Evolutionary conservation across 2,113 vertebrate genomes (phyloP), one percentile per base, ranked within the genome.

Genomic region (Tetrao urogallus): DNA sequence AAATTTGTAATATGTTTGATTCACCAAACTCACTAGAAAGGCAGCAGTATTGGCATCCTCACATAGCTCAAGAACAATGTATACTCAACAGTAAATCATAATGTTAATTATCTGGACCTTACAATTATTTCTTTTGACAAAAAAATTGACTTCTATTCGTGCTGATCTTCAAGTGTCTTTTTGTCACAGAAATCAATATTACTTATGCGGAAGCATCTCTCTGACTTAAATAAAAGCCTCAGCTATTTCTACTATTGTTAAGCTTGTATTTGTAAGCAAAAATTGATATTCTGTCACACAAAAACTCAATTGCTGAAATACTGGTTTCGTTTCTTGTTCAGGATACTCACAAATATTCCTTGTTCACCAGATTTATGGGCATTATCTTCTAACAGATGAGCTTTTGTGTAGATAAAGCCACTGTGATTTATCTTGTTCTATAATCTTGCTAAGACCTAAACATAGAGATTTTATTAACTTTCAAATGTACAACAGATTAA

Each of bases 401-500:
- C 24, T 75, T 86, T 2, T 1, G 17, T 88, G 57, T 10, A 19
- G 30, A 57, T 78, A 86, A 74, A 77, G 21, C 19, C 14, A 47
- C 70, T 79, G 57, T 20, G 69, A 61, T 90, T 69, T 73, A 11
- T 82, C 13, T 42, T 58, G 42, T 70, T 21, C 24, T 76, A 34
- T 73, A 82, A 72, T 82, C 56, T 89, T 58, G 4, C 28, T 66
- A 58, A 92, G 58, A 93, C 20, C 9, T 15, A 78, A 45, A 76
- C 22, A 73, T 70, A 67, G 15, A 64, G 36, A 79, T 15, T 87
- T 91, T 91, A 92, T 87, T 89, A 67, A 75, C 54, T 58, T 61
- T 89, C 85, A 78, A 89, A 79, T 54, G 15, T 64, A 58, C 13
- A 94, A 58, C 42, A 92, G 74, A 90, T 86, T 69, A 82, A 94